A percentile compares a stretch with the other conserved stretches of the same genome.
These are phyloP conservation scores for Meganola albula DNA, from an alignment of 2,888 invertebrate genomes.

Conservation along the genomic window DNA sequence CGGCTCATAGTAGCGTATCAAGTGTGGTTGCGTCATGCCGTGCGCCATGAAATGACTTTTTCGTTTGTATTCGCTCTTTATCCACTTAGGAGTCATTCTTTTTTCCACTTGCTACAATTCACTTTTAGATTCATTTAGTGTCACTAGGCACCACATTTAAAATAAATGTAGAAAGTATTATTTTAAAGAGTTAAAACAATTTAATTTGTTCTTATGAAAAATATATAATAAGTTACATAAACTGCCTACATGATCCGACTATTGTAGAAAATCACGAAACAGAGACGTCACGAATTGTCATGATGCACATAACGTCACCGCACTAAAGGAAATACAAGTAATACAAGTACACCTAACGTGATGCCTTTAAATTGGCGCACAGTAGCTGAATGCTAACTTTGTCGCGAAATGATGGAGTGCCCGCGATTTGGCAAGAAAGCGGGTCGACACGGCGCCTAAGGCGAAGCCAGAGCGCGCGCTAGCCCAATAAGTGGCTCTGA, in stretches of 20 bases:
- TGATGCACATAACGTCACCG: slow-evolving; percentile 61
- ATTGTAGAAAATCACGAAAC: too few species aligned
- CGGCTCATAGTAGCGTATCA: slow-evolving; percentile 38
- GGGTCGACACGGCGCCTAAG: slow-evolving; percentile 56
- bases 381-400: slow-evolving; percentile 61
- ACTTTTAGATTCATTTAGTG: slow-evolving; percentile 69
- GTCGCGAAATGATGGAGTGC: slow-evolving; percentile 55
- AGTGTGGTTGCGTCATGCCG: slow-evolving; percentile 53
- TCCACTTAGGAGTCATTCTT: slow-evolving; percentile 74
- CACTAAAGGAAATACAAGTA: slow-evolving; percentile 46
- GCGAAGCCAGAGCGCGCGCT: slow-evolving; percentile 43
- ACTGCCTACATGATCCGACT: too few species aligned
- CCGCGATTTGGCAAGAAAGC: slow-evolving; percentile 63
- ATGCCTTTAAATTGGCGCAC: slow-evolving; percentile 51
- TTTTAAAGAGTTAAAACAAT: slow-evolving; percentile 45
- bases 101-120: slow-evolving; percentile 75
- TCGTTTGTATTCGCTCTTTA: slow-evolving; percentile 76
- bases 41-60: slow-evolving; percentile 75
- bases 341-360: too few species aligned
- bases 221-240: too few species aligned
- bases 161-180: too few species aligned
- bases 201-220: slow-evolving; percentile 26
- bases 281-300: too few species aligned
- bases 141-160: too few species aligned
- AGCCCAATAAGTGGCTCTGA: slow-evolving; percentile 43